Percentiles rank a stretch among this genome's conserved stretches.
Evolutionary conservation across 1,140 invertebrate species (phyloP).

Genomic region (Calliphora vicina): DNA sequence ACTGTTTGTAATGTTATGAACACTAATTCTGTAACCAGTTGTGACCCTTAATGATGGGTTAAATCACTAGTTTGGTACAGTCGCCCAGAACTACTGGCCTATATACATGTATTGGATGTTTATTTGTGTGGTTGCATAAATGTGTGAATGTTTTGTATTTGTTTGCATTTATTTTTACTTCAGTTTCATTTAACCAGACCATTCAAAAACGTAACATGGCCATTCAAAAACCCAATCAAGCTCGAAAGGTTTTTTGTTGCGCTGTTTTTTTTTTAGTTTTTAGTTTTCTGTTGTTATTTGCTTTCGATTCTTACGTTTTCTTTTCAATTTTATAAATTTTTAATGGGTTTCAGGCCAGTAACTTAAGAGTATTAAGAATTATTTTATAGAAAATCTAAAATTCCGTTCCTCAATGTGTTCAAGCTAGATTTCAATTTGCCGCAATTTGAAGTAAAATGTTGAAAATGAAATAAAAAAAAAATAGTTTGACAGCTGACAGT

Average conservation of each 20-base stretch:
- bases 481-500: too few species aligned
- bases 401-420: too few species aligned
- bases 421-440: too few species aligned
- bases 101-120: neutral
- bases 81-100: too few species aligned
- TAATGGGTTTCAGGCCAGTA: neutral
- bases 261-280: neutral
- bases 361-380: too few species aligned
- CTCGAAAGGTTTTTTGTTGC: neutral
- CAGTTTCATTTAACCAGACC: neutral
- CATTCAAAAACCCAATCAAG: conserved; percentile 16
- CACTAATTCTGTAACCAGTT: too few species aligned
- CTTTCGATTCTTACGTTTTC: neutral
- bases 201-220: neutral
- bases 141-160: neutral
- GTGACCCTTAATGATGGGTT: too few species aligned
- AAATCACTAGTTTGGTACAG: too few species aligned
- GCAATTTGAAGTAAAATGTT: too few species aligned
- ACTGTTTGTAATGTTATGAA: too few species aligned
- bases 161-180: neutral
- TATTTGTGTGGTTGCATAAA: neutral
- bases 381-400: too few species aligned
- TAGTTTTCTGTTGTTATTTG: neutral
- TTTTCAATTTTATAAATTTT: neutral
- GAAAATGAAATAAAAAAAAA: too few species aligned